Base-by-base conservation (phyloP, 1,140 invertebrate genomes). In the Drosophila arizonae region DNA sequence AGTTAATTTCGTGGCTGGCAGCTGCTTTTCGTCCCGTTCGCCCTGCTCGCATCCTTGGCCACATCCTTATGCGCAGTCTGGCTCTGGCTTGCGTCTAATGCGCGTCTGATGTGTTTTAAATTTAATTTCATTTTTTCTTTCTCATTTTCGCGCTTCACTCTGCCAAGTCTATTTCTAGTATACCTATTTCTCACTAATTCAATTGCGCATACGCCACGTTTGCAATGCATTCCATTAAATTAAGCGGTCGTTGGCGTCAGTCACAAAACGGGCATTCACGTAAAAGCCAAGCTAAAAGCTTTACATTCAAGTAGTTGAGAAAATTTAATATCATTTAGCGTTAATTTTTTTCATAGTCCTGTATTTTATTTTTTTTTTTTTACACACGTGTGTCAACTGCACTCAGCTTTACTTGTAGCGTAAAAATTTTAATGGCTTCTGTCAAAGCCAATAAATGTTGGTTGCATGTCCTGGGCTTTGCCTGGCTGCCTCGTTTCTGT, bases 391-490 rank as follows among this genome's bases (percentile, higher is more conserved):
- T 74, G 66, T 62, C 71, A 69, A 21, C 51, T 69, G 58, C 66
- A 62, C 8, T 56, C 39, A 28, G 10, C 41, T 55, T 72, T 17
- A 46, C 30, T 72, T 50, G 48, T 50, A 50, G 65, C 50, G 65
- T 74, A 69, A 69, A 82, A 88, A 88, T 82, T 88, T 88, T 87
- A 87, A 87, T 87, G 84, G 84, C 69, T 79, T 36, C 62, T 82
- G 82, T 79, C 82, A 87, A 82, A 88, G 79, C 84, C 79, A 82
- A 87, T 87, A 82, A 87, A 82, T 87, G 84, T 82, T 77, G 33
- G 8, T 56, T 46, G 63, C 72, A 60, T 58, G 77, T 62, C 33
- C 26, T 17, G 24, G 17, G 65, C 50, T 67, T 72, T 48, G 52
- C 39, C 21, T 36, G 33, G 13, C 21, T 55, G 45, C 30, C 36